Base-by-base conservation (phyloP, 2,113 vertebrate genomes). In the Alethe diademata region DNA sequence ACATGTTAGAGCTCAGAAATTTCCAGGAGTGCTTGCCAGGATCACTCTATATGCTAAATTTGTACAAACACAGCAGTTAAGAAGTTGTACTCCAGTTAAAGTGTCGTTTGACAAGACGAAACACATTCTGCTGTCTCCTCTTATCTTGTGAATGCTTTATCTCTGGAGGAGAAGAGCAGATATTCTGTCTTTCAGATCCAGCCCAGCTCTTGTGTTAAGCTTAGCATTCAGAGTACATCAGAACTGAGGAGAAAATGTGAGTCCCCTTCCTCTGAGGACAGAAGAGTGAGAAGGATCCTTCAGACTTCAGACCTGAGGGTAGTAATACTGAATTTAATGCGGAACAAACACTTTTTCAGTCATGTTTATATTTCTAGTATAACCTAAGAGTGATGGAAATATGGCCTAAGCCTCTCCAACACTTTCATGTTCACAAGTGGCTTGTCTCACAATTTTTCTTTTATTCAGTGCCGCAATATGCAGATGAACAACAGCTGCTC, bases 121-220 rank as follows among this genome's bases (percentile, higher is more conserved):
- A 96, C 7, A 2, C 64, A 64, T 92, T 92, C 74, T 93, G 70
- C 89, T 86, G 79, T 94, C 91, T 96, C 51, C 62, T 96, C 92
- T 97, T 95, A 97, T 97, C 94, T 96, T 83, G 79, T 86, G 92
- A 94, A 91, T 78, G 25, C 76, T 96, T 96, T 94, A 95, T 93
- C 93, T 93, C 60, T 78, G 51, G 13, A 88, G 70, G 31, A 82
- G 71, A 72, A 88, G n/a, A 95, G 66, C n/a, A 95, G 94, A 90
- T 79, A 88, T 65, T 88, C 54, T 51, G 66, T 80, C 87, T 95
- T 95, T 96, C 93, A 93, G 38, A 94, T 61, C 43, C 54, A 79
- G 48, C 23, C 31, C 47, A 67, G 60, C n/a, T 60, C 58, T 82
- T 90, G 9, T 58, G 23, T 42, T 58, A 36, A 38, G 69, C 58